Evolutionary conservation across 2,888 invertebrate genomes (phyloP).

Genomic region (Yponomeuta malinellus): DNA sequence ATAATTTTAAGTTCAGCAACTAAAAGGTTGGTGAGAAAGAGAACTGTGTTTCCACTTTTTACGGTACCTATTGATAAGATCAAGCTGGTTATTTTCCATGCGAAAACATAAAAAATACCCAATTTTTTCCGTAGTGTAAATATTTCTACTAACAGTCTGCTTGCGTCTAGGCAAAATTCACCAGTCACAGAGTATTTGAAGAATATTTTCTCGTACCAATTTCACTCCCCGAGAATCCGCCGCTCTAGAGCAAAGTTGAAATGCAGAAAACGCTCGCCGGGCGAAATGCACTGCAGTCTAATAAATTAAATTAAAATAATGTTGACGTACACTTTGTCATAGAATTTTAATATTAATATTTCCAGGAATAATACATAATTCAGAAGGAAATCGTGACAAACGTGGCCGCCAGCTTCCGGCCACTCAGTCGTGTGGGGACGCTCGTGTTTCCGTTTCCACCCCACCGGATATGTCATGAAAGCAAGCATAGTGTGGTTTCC

Average conservation of each 20-base stretch:
- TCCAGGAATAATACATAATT: neutral
- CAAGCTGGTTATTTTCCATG: too few species aligned
- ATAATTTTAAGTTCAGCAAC: too few species aligned
- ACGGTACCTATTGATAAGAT: too few species aligned
- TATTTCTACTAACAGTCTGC: too few species aligned
- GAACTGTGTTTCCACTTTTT: too few species aligned
- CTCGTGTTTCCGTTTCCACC: neutral
- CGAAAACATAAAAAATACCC: too few species aligned
- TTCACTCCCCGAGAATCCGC: too few species aligned
- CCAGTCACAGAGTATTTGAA: too few species aligned
- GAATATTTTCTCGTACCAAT: too few species aligned
- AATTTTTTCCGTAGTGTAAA: too few species aligned
- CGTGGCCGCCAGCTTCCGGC: constrained; percentile 8
- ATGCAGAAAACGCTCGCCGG: neutral
- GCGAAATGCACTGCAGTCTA: neutral
- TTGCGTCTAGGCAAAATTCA: too few species aligned
- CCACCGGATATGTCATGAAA: constrained; percentile 3
- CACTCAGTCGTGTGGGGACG: constrained; percentile 4
- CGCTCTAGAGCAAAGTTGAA: neutral
- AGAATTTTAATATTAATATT: neutral
- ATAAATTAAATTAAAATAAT: constrained; percentile 2
- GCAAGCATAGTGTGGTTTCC: neutral
- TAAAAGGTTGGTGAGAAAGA: too few species aligned
- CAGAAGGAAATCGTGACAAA: neutral
- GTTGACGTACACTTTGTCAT: neutral